A percentile compares a stretch with the other conserved stretches of the same genome.
Evolutionary conservation across 2,113 vertebrate species (phyloP).

Genomic region (Seriola quinqueradiata): DNA sequence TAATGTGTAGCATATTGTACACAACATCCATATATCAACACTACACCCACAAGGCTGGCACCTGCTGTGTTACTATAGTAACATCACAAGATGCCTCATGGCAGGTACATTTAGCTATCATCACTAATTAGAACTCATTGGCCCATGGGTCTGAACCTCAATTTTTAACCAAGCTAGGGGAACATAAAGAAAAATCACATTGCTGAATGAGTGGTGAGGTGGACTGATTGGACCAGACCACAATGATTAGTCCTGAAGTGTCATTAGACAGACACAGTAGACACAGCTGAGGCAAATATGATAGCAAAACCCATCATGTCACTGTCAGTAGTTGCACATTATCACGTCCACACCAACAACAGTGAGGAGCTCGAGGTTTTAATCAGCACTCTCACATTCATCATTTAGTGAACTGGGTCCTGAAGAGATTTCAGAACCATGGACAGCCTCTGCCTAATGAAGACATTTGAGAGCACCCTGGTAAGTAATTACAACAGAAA

Average conservation of each 20-base stretch:
- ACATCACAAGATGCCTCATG: constrained; percentile 39
- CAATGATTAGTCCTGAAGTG: neutral
- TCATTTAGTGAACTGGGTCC: neutral
- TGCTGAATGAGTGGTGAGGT: neutral
- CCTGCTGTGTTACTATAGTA: constrained; percentile 63
- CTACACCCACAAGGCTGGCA: constrained; percentile 41
- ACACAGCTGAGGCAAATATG: neutral
- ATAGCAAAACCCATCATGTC: neutral
- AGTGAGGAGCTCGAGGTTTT: neutral
- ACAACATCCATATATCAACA: constrained; percentile 41
- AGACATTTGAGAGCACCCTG: neutral
- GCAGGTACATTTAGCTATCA: constrained; percentile 53
- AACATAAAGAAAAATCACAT: neutral
- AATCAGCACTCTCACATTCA: neutral
- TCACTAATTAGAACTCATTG: constrained; percentile 58
- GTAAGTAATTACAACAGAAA: neutral
- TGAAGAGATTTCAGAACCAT: constrained; percentile 36
- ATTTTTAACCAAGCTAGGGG: constrained; percentile 27
- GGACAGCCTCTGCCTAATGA: constrained; percentile 11
- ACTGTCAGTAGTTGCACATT: too few species aligned
- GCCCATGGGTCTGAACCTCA: constrained; percentile 11
- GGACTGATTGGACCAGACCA: neutral
- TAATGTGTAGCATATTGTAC: constrained; percentile 42
- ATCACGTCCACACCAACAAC: neutral
- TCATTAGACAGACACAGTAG: neutral